Evolutionary conservation across 2,797 vertebrate genomes (phyloP).

Genomic region (Smutsia temminckii): DNA sequence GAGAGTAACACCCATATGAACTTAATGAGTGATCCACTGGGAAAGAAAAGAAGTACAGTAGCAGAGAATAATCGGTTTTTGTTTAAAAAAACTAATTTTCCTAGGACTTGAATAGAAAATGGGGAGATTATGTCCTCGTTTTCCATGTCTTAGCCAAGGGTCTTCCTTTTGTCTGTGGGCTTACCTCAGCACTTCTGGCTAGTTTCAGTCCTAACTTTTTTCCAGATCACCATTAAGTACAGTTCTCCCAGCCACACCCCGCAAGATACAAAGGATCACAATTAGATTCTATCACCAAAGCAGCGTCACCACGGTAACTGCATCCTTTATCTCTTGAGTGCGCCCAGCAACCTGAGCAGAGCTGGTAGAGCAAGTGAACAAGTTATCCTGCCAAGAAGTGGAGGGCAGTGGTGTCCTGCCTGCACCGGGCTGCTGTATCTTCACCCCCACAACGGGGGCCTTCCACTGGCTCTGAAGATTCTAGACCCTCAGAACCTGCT

Average conservation of each 20-base stretch:
- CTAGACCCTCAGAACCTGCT: not conserved
- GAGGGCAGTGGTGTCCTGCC: not conserved
- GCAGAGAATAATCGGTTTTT: not conserved
- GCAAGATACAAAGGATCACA: slow-evolving; percentile 7
- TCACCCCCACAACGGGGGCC: not conserved
- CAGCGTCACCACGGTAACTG: slow-evolving; percentile 63
- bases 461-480: slow-evolving; percentile 28
- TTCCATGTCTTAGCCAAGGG: not conserved
- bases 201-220: slow-evolving; percentile 39
- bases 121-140: not conserved
- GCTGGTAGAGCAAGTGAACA: not conserved
- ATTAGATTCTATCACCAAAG: slow-evolving; percentile 63
- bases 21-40: not conserved
- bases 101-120: not conserved
- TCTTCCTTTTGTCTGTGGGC: not conserved
- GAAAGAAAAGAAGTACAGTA: not conserved
- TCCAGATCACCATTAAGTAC: slow-evolving; percentile 9
- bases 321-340: slow-evolving; percentile 1
- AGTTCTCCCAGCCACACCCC: not conserved
- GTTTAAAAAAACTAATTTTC: slow-evolving; percentile 18
- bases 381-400: not conserved
- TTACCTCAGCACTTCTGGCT: slow-evolving; percentile 3
- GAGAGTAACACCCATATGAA: not conserved
- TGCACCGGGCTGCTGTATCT: not conserved
- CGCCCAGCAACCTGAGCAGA: slow-evolving; percentile 10